Evolutionary conservation across 2,888 invertebrate genomes (phyloP).

Genomic region (Elaeidobius kamerunicus): DNA sequence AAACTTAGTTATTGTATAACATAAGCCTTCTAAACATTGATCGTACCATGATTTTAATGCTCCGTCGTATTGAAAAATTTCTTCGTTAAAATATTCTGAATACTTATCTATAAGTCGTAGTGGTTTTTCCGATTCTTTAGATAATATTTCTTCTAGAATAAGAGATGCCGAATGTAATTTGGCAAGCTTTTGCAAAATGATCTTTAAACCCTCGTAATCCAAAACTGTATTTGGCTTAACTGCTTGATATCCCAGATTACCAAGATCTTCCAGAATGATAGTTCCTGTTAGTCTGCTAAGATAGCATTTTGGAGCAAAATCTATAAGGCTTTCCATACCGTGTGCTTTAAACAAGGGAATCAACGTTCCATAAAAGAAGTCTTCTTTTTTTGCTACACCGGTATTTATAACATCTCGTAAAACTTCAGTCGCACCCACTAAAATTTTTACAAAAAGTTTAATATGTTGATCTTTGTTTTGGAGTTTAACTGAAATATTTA

Average conservation of each 20-base stretch:
- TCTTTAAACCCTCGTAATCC: slow-evolving; percentile 33
- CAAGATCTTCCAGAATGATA: slow-evolving; percentile 47
- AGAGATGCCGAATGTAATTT: slow-evolving; percentile 42
- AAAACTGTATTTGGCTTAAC: slow-evolving; percentile 16
- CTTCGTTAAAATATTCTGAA: slow-evolving; percentile 2
- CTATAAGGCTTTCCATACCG: slow-evolving; percentile 33
- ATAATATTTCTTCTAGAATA: slow-evolving; percentile 39
- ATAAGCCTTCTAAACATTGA: slow-evolving; percentile 1
- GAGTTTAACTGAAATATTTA: slow-evolving; percentile 27
- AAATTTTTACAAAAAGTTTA: slow-evolving; percentile 13
- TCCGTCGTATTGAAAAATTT: background rate
- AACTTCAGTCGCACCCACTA: background rate
- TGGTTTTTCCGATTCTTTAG: slow-evolving; percentile 16
- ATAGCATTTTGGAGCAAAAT: slow-evolving; percentile 44
- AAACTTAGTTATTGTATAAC: slow-evolving; percentile 19
- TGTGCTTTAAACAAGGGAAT: slow-evolving; percentile 43
- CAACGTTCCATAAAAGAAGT: slow-evolving; percentile 46
- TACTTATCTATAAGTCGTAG: background rate
- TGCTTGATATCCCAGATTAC: slow-evolving; percentile 21
- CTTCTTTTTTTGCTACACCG: slow-evolving; percentile 33
- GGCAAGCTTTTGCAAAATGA: slow-evolving; percentile 37
- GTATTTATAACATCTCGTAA: background rate
- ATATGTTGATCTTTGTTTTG: slow-evolving; percentile 2
- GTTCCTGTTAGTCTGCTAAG: slow-evolving; percentile 40
- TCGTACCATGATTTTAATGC: background rate